Base-by-base conservation (phyloP, 2,888 invertebrate species). In the Achlya flavicornis region DNA sequence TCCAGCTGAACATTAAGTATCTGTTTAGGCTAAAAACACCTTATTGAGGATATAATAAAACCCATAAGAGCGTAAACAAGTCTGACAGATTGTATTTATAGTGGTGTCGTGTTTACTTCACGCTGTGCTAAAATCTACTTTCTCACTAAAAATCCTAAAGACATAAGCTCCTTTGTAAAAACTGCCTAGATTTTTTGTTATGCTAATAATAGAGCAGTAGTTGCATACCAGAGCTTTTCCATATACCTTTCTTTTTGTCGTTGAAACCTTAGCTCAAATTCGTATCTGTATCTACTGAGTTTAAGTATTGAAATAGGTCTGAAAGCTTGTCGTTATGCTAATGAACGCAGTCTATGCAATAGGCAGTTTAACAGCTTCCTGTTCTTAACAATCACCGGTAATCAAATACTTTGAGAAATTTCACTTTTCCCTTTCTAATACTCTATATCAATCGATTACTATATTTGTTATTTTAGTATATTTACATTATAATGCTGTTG, bases 321-420 rank as follows among this genome's bases (percentile, higher is more conserved):
- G n/a, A n/a, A 16, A 48, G 48, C n/a, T n/a, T 53, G n/a, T 3
- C 8, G 48, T 19, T 53, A 53, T 53, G 48, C 48, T 53, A 53
- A 53, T 53, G 8, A 53, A 53, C 19, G n/a, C 48, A 53, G 48
- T 8, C 48, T 16, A 14, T 53, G 48, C 48, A 53, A 8, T 53
- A n/a, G 19, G 48, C 48, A 53, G 48, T 53, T 53, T 53, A 53
- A 53, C 48, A 53, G 19, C 16, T 53, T 53, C 48, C 48, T 53
- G 48, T 53, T 19, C 48, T 19, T 53, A 19, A 53, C 48, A 53
- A 53, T 53, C 48, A 16, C 48, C n/a, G n/a, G 53, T 53, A 53
- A 53, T 53, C 10, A 53, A 53, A 48, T 48, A 48, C 8, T 53
- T 53, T 19, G 16, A 8, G 53, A 53, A 53, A 53, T 53, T 53